phyloP scores from a whole-genome alignment of 2,113 vertebrate species.

The Donacobius atricapilla region DNA sequence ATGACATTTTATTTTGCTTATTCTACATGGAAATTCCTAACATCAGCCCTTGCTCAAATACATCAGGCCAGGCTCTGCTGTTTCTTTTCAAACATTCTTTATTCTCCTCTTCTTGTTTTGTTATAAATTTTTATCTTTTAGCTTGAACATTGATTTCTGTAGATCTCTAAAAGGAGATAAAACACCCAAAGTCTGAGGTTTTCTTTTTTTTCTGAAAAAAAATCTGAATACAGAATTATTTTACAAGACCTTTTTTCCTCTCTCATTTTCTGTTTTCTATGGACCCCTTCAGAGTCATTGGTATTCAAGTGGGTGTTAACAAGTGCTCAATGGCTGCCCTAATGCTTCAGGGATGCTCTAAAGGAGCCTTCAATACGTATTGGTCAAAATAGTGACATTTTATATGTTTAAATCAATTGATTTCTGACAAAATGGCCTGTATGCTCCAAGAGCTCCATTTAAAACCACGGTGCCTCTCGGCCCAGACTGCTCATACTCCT shows the following conservation, averaged over 20 bases:
- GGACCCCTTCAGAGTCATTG: neutral
- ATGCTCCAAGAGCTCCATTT: neutral
- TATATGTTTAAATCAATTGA: neutral
- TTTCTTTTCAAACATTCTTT: conserved; percentile 40
- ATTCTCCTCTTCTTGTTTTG: neutral
- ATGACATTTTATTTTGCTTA: conserved; percentile 68
- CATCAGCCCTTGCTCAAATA: conserved; percentile 29
- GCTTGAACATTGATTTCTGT: neutral
- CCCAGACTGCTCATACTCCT: neutral
- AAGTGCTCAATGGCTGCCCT: neutral
- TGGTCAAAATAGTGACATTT: neutral
- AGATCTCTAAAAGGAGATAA: neutral
- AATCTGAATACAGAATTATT: neutral
- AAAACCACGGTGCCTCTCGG: neutral
- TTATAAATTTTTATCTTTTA: conserved; percentile 7
- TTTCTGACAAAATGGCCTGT: neutral
- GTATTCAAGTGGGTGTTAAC: neutral
- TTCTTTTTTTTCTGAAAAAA: neutral
- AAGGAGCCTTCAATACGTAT: neutral
- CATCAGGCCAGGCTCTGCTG: neutral
- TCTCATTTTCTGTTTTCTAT: neutral
- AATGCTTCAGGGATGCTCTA: neutral
- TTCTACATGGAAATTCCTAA: conserved; percentile 60
- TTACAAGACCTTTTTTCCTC: neutral
- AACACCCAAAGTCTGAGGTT: neutral